Base-by-base conservation (phyloP, 1,140 invertebrate species). In the Cyclargus thomasi region DNA sequence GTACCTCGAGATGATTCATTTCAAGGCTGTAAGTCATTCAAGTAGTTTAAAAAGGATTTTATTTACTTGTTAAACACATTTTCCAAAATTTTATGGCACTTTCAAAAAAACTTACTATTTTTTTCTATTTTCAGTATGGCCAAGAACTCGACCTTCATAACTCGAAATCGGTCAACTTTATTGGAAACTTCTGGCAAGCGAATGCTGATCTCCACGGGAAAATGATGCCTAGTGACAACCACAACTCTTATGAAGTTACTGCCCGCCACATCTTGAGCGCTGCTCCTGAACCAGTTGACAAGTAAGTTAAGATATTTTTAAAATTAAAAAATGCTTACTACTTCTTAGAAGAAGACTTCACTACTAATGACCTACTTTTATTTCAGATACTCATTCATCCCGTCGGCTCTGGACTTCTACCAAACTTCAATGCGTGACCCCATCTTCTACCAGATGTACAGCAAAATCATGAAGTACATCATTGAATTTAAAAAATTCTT, bases 141-240 rank as follows among this genome's bases (percentile, higher is more conserved):
- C 73, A 84, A 66, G 77, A 84, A 23, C 69, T 88, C 92, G 73
- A 92, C 90, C 73, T 86, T 57, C 70, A 65, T 64, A 78, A 81
- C 67, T 76, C 74, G 14, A 82, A 85, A 62, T 78, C 78, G 22
- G 55, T 67, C 16, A 67, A 68, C 73, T 91, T 92, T 64, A 89
- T 96, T 47, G 94, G 93, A 35, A 94, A 95, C 77, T 85, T 94
- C 62, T 93, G 95, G 74, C 94, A 95, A 91, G 91, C 92, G 7
- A 95, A 95, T 75, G 83, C 86, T 17, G 93, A 95, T 69, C 92
- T 93, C 5, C 91, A 91, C 69, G 93, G 95, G 75, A 82, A 83
- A 23, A 82, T 90, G 67, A 94, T 90, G 76, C 94, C 93, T 55
- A 78, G 92, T 53, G 86, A 91, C 70, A 88, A 91, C 74, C 92